Percentiles rank a stretch among this genome's conserved stretches.
These are phyloP conservation scores for Amblyraja radiata DNA, from an alignment of 2,797 vertebrate genomes.

Conservation along the genomic window DNA sequence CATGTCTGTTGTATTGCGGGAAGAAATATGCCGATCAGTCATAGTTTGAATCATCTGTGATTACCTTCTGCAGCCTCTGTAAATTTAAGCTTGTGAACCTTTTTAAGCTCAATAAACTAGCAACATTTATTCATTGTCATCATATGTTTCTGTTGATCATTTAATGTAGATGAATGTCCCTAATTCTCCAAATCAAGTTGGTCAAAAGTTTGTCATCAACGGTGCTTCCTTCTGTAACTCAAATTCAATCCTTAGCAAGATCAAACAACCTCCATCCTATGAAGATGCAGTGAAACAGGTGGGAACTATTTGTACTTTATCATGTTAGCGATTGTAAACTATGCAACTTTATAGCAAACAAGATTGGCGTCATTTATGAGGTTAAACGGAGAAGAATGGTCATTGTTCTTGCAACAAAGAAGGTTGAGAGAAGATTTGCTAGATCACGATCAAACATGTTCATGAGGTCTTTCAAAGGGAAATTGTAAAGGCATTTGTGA, in stretches of 20 bases:
- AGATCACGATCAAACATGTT: too few relatives aligned
- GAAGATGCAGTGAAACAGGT: constrained; percentile 95
- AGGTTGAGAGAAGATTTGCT: too few relatives aligned
- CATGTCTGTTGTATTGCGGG: not conserved
- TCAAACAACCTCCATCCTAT: constrained; percentile 87
- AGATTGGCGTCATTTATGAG: not conserved
- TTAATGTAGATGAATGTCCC: constrained; percentile 72
- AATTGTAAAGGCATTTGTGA: too few relatives aligned
- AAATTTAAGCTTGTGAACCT: not conserved
- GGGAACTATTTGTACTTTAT: constrained; percentile 53
- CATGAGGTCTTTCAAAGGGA: too few relatives aligned
- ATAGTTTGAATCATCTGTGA: not conserved
- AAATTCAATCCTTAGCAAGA: constrained; percentile 70
- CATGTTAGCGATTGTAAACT: not conserved
- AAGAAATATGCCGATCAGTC: not conserved
- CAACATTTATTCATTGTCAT: not conserved
- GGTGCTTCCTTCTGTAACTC: constrained; percentile 77
- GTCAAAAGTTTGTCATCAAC: constrained; percentile 75
- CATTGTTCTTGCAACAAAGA: too few relatives aligned
- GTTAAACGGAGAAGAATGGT: too few relatives aligned
- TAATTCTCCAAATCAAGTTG: constrained; percentile 70
- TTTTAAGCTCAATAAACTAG: not conserved
- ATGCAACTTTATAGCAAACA: not conserved
- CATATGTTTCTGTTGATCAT: constrained; percentile 42
- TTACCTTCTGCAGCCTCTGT: not conserved